Conservation (phyloP, 2,797 vertebrate species). For the Poecilia velifera region DNA sequence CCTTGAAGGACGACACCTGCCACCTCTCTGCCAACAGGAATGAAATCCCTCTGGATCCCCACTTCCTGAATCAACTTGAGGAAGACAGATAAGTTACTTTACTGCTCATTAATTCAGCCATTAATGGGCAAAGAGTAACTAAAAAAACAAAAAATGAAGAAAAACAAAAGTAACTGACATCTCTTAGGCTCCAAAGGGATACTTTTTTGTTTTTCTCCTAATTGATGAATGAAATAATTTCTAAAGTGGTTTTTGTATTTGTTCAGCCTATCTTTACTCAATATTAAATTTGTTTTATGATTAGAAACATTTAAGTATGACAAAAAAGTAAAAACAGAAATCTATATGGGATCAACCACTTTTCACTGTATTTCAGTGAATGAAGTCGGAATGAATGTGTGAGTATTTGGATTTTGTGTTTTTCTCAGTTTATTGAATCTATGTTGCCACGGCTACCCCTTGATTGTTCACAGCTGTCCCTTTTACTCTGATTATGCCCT, state of each 20-base stretch:
- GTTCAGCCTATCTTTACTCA: not conserved
- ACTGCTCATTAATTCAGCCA: not conserved
- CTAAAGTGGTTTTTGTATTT: not conserved
- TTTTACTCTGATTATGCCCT: too few relatives aligned
- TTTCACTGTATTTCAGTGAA: not conserved
- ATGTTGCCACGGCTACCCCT: too few relatives aligned
- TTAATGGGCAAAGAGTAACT: not conserved
- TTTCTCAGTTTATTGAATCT: too few relatives aligned
- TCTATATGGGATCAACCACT: not conserved
- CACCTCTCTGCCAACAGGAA: slow-evolving; percentile 92
- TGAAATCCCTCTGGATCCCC: slow-evolving; percentile 82
- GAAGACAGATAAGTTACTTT: not conserved
- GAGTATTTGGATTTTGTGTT: too few relatives aligned
- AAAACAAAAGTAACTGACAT: not conserved
- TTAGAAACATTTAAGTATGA: not conserved
- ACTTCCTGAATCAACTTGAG: slow-evolving; percentile 86
- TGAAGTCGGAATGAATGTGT: not conserved
- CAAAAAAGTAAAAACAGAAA: not conserved
- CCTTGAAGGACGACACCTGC: slow-evolving; percentile 90
- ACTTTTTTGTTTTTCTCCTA: not conserved
- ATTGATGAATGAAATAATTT: not conserved
- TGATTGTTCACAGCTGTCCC: too few relatives aligned
- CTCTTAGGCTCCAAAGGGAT: not conserved
- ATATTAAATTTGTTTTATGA: not conserved
- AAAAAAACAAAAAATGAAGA: not conserved